phyloP scores from a whole-genome alignment of 2,113 vertebrate species.

The Cryptotis parvus region DNA sequence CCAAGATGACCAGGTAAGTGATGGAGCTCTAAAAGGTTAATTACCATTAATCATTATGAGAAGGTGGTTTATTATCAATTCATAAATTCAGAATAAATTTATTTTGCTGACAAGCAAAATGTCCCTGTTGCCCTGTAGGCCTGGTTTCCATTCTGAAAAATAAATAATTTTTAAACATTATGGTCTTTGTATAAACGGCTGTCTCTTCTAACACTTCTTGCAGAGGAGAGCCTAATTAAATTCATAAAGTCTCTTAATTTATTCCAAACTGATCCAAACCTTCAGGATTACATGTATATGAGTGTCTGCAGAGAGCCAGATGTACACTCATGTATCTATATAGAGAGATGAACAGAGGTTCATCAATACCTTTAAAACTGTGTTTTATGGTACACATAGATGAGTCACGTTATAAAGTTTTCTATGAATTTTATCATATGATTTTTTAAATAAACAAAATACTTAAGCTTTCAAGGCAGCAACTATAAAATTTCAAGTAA shows the following conservation, averaged over 20 bases:
- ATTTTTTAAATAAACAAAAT: slow-evolving; percentile 8
- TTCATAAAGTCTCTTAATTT: slow-evolving; percentile 68
- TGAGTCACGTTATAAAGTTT: slow-evolving; percentile 35
- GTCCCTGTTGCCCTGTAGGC: slow-evolving; percentile 73
- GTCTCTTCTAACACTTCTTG: slow-evolving; percentile 62
- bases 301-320: slow-evolving; percentile 1
- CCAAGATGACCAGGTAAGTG: slow-evolving; percentile 72
- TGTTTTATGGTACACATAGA: slow-evolving; percentile 26
- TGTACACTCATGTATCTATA: slow-evolving; percentile 1
- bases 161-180: slow-evolving; percentile 63
- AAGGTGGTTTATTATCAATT: slow-evolving; percentile 83
- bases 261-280: slow-evolving; percentile 55
- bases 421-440: background rate
- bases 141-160: slow-evolving; percentile 64
- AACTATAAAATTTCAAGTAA: background rate
- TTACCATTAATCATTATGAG: slow-evolving; percentile 84
- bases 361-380: slow-evolving; percentile 50
- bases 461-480: background rate
- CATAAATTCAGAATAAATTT: slow-evolving; percentile 85
- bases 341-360: background rate
- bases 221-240: slow-evolving; percentile 67
- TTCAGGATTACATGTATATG: background rate
- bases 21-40: slow-evolving; percentile 83
- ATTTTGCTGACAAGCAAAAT: slow-evolving; percentile 84
- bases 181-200: slow-evolving; percentile 48